Evolutionary conservation across 2,888 invertebrate species (phyloP), one percentile per base, ranked within the genome.

Genomic region (Melanargia galathea): DNA sequence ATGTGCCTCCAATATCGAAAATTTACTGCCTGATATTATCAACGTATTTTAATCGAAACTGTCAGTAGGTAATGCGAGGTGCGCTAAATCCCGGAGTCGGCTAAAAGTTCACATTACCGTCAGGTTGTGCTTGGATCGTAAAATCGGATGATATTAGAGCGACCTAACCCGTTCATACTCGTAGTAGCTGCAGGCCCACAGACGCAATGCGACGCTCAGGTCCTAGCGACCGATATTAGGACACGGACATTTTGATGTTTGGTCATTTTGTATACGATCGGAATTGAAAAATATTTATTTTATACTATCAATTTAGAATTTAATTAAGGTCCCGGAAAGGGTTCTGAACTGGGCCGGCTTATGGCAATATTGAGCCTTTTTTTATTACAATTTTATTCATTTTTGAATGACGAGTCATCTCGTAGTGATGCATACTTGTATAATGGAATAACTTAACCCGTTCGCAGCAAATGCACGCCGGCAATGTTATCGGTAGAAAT

Each of bases 181-280:
- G n/a, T n/a, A 66, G 65, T 63, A 62, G 63, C 64, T 68, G 64
- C 68, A 66, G 52, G 52, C 58, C 45, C 46, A 54, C 58, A 64
- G 66, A 64, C 69, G 69, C 69, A 69, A 48, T 69, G 69, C 69
- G 66, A 62, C 68, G 62, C 48, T 49, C 64, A 38, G 33, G 59
- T 38, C 54, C 62, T 55, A 49, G 40, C 54, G 60, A 46, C 38
- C 60, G 57, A 48, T 60, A 63, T 63, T 66, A 62, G 38, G 55
- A 24, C 56, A 64, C 46, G 49, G 45, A 26, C 40, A 58, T 57
- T 62, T 61, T 49, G 6, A 26, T 24, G 35, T 45, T 46, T 45
- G 40, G 11, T 52, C 57, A 58, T 64, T 64, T 59, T 52, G 20
- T 35, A 35, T 33, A 33, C 51, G 33, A 22, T 13, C 18, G 22